Percentiles rank a stretch among this genome's conserved stretches.
phyloP scores from a whole-genome alignment of 2,888 invertebrate species.

The Oegoconia quadripuncta region DNA sequence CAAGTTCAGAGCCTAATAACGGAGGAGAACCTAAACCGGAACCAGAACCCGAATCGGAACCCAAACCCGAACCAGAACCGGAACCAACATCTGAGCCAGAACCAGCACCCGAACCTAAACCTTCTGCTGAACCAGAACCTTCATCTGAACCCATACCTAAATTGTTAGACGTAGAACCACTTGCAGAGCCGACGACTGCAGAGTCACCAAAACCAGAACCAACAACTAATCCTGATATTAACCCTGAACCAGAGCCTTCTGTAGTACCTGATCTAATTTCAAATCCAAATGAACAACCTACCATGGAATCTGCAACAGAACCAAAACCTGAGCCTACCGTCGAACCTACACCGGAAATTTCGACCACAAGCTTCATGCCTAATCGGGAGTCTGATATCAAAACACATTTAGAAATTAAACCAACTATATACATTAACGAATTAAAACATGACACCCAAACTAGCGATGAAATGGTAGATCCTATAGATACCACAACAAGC shows the following conservation, averaged over 20 bases:
- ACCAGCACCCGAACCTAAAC: constrained; percentile 16
- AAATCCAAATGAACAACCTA: too few species aligned
- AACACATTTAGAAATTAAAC: constrained; percentile 14
- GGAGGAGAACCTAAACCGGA: constrained; percentile 49
- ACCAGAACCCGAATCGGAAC: constrained; percentile 31
- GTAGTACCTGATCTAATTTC: constrained; percentile 47
- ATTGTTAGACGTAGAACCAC: constrained; percentile 24
- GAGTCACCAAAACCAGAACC: constrained; percentile 30
- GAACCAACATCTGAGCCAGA: constrained; percentile 24
- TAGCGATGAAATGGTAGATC: constrained; percentile 9
- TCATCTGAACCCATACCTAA: constrained; percentile 29
- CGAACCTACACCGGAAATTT: constrained; percentile 25
- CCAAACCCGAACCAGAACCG: constrained; percentile 43
- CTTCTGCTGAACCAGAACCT: constrained; percentile 19
- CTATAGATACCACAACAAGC: constrained; percentile 9
- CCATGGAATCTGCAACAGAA: constrained; percentile 36
- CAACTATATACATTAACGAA: constrained; percentile 17
- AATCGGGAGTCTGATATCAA: not conserved
- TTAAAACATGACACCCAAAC: constrained; percentile 1
- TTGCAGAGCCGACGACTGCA: constrained; percentile 27
- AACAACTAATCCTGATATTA: constrained; percentile 37
- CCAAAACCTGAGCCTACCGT: constrained; percentile 41
- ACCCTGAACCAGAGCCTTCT: constrained; percentile 48
- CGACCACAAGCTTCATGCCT: not conserved
- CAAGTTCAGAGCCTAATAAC: constrained; percentile 6